These are phyloP conservation scores for Brenthis ino DNA, from an alignment of 2,888 invertebrate species.

Conservation along the genomic window DNA sequence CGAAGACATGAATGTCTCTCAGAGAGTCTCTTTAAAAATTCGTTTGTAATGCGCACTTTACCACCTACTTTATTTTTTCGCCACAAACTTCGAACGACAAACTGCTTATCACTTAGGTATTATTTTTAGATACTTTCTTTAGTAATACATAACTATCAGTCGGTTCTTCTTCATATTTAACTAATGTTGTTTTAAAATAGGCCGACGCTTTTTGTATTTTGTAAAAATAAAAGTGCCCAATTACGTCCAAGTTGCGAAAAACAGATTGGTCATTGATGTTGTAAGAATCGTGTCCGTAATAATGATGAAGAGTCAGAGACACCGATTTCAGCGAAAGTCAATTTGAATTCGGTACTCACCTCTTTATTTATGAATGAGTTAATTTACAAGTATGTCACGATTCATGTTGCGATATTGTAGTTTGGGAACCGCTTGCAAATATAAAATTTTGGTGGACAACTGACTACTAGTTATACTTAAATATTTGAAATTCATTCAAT, in stretches of 20 bases:
- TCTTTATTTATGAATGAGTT: slow-evolving; percentile 24
- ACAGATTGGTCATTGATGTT: slow-evolving; percentile 7
- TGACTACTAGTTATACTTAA: no score
- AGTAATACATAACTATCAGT: no score
- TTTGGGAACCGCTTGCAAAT: not conserved
- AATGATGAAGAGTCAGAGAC: slow-evolving; percentile 32
- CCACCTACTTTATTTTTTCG: slow-evolving; percentile 3
- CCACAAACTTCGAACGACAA: not conserved
- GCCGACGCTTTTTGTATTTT: no score
- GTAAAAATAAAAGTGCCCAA: not conserved
- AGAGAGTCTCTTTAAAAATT: slow-evolving; percentile 10
- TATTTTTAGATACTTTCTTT: no score
- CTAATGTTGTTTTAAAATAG: no score
- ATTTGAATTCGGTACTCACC: slow-evolving; percentile 31
- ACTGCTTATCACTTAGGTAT: no score
- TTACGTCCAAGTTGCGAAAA: slow-evolving; percentile 12
- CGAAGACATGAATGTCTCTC: slow-evolving; percentile 12
- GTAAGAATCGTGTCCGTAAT: slow-evolving; percentile 10
- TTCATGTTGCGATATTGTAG: slow-evolving; percentile 4
- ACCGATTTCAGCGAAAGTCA: slow-evolving; percentile 33
- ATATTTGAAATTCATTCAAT: no score
- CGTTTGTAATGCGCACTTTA: slow-evolving; percentile 2
- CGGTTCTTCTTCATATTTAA: no score
- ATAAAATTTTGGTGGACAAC: no score
- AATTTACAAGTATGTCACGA: slow-evolving; percentile 32